Evolutionary conservation across 2,888 invertebrate species (phyloP), one percentile per base, ranked within the genome.

Genomic region (Drosophila birchii): DNA sequence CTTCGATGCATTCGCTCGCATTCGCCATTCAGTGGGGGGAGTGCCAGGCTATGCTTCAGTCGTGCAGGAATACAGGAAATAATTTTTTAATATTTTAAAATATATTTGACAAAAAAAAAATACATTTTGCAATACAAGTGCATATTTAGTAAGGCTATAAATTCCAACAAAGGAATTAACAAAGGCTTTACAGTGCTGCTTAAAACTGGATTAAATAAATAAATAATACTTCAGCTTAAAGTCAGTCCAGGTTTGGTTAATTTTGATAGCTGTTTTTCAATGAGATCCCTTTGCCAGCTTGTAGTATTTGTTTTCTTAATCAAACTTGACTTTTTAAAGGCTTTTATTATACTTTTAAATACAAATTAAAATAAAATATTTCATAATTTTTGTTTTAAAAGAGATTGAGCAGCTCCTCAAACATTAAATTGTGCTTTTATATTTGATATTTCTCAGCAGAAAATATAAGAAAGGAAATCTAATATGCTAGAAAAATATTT

Each of bases 1-100:
- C 51, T 39, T 41, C 78, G 56, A 26, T 67, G 49, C 54, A 45
- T 32, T 59, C 69, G 12, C 41, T 59, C 69, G 12, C 41, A 68
- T 39, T 59, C 68, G 36, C 49, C 73, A 41, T 63, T 45, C 51
- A 51, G 34, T 34, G 14, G 44, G 49, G 7, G 20, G 51, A 61
- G 18, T 12, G 29, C 32, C 32, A 16, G 39, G 29, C 6, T 29
- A 29, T 29, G 14, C 41, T 34, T 60, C 60, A 53, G 39, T 11
- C 32, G 32, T 32, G 49, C 32, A n/a, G 20, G 14, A 29, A 20
- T 20, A 61, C 49, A 44, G 51, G 4, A 29, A 47, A 47, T 47
- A 47, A 47, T 47, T 47, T 47, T 47, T 3, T 1, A 32, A 47
- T 47, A 26, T 51, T 32, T 9, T 23, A 7, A 44, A 44, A 44